Conservation (phyloP, 2,888 invertebrate species). For the Drosophila quinaria region DNA sequence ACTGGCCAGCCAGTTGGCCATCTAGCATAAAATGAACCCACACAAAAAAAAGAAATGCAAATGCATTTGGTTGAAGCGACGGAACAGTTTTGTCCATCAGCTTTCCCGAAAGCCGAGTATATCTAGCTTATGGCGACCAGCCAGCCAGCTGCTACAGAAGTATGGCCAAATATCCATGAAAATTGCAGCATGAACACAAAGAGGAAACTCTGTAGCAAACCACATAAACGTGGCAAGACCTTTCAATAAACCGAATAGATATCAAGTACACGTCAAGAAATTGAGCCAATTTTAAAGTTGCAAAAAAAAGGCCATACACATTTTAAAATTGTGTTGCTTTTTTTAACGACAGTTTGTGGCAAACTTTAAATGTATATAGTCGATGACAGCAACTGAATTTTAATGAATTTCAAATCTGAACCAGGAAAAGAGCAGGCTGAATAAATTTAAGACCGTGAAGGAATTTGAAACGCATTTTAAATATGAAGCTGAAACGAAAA, state of each 20-base stretch:
- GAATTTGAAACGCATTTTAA: not conserved
- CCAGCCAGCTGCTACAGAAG: slow-evolving; percentile 20
- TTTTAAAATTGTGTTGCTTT: not conserved
- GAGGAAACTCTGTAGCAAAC: not conserved
- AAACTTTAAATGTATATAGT: not conserved
- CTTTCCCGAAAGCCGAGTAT: slow-evolving; percentile 32
- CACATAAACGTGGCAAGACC: not conserved
- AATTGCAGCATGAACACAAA: slow-evolving; percentile 29
- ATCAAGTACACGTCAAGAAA: slow-evolving; percentile 58
- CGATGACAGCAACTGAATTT: not conserved
- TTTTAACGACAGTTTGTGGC: not conserved
- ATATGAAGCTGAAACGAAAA: not conserved
- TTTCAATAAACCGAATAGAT: slow-evolving; percentile 36
- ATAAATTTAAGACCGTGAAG: not conserved
- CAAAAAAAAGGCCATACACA: not conserved
- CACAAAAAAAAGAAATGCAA: slow-evolving; percentile 49
- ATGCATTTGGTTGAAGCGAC: slow-evolving; percentile 46
- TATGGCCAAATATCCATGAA: slow-evolving; percentile 35
- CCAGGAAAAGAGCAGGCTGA: not conserved
- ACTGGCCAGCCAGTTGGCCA: slow-evolving; percentile 41
- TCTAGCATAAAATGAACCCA: slow-evolving; percentile 31
- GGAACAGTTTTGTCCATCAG: slow-evolving; percentile 39
- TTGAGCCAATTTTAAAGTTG: not conserved
- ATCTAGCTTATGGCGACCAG: slow-evolving; percentile 44
- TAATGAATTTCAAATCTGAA: not conserved